phyloP scores from a whole-genome alignment of 2,797 vertebrate species.

The Cephalopachus bancanus region DNA sequence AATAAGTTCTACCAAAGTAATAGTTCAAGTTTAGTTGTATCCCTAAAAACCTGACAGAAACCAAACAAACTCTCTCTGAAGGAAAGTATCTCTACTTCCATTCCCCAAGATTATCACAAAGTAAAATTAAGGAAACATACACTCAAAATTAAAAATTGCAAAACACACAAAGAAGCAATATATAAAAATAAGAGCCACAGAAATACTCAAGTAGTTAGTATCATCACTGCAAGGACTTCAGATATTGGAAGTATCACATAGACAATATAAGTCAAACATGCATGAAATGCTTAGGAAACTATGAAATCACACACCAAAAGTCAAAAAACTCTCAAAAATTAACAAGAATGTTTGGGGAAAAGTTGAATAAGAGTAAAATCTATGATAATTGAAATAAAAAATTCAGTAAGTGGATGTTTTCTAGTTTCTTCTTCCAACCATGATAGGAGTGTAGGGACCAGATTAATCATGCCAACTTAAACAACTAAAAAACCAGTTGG shows the following conservation, averaged over 20 bases:
- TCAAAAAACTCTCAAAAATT: conserved; percentile 10
- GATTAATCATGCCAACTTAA: background rate
- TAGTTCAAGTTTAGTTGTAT: background rate
- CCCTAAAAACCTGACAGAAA: background rate
- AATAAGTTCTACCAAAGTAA: background rate
- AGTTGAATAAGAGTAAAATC: background rate
- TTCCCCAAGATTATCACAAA: background rate
- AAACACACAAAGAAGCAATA: background rate
- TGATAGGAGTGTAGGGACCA: background rate
- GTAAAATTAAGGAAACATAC: background rate
- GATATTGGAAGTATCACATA: background rate
- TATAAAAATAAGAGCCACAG: background rate
- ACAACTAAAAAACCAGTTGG: background rate
- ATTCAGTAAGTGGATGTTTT: background rate
- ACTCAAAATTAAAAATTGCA: background rate
- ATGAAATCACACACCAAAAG: background rate
- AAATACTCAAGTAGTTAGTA: background rate
- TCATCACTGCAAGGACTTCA: background rate
- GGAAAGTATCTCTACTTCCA: background rate
- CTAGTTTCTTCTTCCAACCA: background rate
- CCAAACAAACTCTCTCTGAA: background rate
- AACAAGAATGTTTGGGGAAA: background rate
- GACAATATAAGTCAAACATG: background rate
- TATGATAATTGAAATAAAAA: background rate
- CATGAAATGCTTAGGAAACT: background rate